Evolutionary conservation across 2,888 invertebrate genomes (phyloP).

Genomic region (Tenthredo distinguenda): DNA sequence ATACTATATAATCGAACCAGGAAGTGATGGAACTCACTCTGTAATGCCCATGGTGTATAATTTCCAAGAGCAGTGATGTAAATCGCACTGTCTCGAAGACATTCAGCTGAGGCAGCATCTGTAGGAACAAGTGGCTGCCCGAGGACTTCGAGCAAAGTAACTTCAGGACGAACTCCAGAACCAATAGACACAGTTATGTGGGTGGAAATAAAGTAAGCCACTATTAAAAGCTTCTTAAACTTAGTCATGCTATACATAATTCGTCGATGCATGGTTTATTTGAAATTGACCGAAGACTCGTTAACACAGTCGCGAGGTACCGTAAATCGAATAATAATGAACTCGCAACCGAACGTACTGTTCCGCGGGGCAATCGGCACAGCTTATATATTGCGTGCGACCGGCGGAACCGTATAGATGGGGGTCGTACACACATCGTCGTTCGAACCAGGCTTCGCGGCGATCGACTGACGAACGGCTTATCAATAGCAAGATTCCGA

Average conservation of each 20-base stretch:
- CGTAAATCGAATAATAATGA: constrained; percentile 40
- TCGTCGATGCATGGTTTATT: neutral
- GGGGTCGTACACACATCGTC: constrained; percentile 50
- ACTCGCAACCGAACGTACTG: constrained; percentile 59
- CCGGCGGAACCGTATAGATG: constrained; percentile 54
- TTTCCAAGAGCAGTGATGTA: constrained; percentile 64
- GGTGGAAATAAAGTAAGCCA: neutral
- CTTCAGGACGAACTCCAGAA: constrained; percentile 62
- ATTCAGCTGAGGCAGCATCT: constrained; percentile 63
- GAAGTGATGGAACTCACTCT: constrained; percentile 66
- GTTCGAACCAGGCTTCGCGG: constrained; percentile 6
- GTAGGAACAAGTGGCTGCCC: constrained; percentile 66
- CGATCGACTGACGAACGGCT: constrained; percentile 4
- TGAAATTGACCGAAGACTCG: neutral
- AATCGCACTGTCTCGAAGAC: constrained; percentile 64
- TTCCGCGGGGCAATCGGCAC: constrained; percentile 64
- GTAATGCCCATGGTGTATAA: constrained; percentile 71
- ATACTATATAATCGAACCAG: neutral
- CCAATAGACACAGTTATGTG: neutral
- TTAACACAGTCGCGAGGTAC: constrained; percentile 7
- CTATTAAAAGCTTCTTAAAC: neutral
- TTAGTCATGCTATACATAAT: neutral
- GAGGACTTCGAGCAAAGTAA: constrained; percentile 63
- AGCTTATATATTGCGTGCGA: constrained; percentile 67
- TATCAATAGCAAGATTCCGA: constrained; percentile 26